Evolutionary conservation across 35 echinoderm and acorn worm species (phyloP), one percentile per base, ranked within the genome.

Genomic region (Apostichopus japonicus): DNA sequence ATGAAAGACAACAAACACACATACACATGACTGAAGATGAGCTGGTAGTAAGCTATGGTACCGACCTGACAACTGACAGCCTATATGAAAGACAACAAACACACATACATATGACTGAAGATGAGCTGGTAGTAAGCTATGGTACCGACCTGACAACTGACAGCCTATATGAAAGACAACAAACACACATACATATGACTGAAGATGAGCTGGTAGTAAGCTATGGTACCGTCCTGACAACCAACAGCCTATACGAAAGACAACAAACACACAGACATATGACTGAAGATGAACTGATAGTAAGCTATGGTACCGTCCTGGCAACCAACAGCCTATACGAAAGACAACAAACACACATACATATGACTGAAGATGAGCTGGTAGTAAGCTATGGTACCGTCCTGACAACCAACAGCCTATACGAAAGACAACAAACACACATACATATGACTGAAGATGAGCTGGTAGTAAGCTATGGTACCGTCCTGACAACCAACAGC

Each of bases 221-320:
- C 94, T 82, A 98, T 98, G 15, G 96, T 95, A 14, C 96, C 96
- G 78, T 98, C 96, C 77, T 98, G 96, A 25, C 96, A 98, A 56
- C 96, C 94, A 61, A 98, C 88, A 79, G 93, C 96, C 96, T 98
- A 53, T 9, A 91, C 17, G 1, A 90, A 90, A 90, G 16, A 70
- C 27, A 88, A 89, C 24, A 8, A 59, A 13, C 57, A 59, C 6
- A 59, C 96, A 90, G 95, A 92, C 0, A 98, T 92, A 10, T 92
- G 95, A 62, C 96, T 98, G 91, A 98, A 98, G 65, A 98, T 91
- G 16, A 98, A 91, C 71, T 98, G 96, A 53, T 98, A 98, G 86
- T 95, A 95, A 10, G 96, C 94, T 82, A 98, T 98, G 15, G 96
- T 95, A 14, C 96, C 96, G 78, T 98, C 96, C 77, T 98, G 96